Conservation (phyloP, 2,797 vertebrate genomes). For the Pseudochirops corinnae region DNA sequence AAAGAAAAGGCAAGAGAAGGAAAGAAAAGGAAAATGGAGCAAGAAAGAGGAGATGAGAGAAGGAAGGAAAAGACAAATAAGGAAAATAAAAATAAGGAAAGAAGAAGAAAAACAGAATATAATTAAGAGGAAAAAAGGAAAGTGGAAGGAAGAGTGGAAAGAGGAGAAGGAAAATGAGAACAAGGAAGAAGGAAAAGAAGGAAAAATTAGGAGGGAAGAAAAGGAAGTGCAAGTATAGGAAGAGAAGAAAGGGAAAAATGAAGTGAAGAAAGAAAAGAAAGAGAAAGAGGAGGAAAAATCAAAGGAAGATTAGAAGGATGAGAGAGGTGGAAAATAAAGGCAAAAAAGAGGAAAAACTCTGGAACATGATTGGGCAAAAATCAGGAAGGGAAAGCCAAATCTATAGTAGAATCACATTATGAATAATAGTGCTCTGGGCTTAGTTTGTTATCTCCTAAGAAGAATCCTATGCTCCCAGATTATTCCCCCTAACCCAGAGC, state of each 20-base stretch:
- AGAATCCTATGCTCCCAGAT: not conserved
- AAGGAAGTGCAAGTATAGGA: slow-evolving; percentile 43
- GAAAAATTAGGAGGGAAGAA: slow-evolving; percentile 55
- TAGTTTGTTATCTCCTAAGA: not conserved
- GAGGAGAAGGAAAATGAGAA: slow-evolving; percentile 71
- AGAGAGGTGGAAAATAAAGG: not conserved
- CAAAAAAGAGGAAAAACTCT: not conserved
- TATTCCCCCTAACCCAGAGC: not conserved
- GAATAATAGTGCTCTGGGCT: not conserved
- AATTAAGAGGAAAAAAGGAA: not conserved
- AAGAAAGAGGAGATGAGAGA: not conserved
- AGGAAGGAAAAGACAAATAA: not conserved
- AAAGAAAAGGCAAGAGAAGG: not conserved
- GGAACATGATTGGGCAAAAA: not conserved
- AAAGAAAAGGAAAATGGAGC: not conserved
- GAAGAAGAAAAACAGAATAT: not conserved
- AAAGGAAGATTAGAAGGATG: not conserved
- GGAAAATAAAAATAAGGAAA: not conserved
- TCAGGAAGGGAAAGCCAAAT: not conserved
- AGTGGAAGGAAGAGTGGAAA: not conserved
- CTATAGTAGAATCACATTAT: not conserved
- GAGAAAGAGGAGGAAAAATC: not conserved
- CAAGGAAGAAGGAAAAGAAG: not conserved
- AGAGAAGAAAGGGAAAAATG: not conserved
- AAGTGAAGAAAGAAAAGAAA: not conserved